A percentile compares a stretch with the other conserved stretches of the same genome.
These are phyloP conservation scores for Troglohyphantes excavatus DNA, from an alignment of 2,888 invertebrate species.

Conservation along the genomic window DNA sequence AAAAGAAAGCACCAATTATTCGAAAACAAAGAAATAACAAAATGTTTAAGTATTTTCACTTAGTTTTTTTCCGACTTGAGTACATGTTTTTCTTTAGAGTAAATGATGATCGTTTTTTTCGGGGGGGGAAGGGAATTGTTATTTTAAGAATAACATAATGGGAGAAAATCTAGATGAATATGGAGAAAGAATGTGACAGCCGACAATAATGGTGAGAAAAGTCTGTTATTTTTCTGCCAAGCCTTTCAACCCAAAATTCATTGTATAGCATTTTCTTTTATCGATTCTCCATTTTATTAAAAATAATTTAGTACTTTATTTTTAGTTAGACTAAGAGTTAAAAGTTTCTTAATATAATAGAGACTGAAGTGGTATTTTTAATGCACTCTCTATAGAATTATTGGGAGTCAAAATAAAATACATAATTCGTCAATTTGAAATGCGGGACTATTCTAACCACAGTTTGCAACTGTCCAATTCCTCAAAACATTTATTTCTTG, in stretches of 20 bases:
- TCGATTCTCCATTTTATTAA: too few species aligned
- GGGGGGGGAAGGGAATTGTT: constrained; percentile 43
- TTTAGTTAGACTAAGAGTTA: too few species aligned
- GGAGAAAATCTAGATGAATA: constrained; percentile 3
- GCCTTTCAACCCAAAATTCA: background rate
- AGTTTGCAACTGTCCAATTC: too few species aligned
- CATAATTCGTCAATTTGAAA: too few species aligned
- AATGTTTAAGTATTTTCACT: background rate
- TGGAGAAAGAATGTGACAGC: background rate
- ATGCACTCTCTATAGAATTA: too few species aligned
- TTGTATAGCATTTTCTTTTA: too few species aligned
- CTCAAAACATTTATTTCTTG: too few species aligned
- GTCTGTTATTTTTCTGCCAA: background rate
- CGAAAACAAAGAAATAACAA: background rate
- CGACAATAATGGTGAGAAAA: background rate
- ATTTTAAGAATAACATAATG: constrained; percentile 22
- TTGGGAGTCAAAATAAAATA: too few species aligned
- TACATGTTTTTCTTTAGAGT: background rate
- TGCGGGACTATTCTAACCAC: too few species aligned
- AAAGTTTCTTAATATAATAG: too few species aligned
- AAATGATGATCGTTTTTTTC: constrained; percentile 19
- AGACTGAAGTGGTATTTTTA: too few species aligned
- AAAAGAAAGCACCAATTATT: constrained; percentile 19
- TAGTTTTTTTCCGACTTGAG: background rate
- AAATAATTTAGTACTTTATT: too few species aligned